Evolutionary conservation across 2,113 vertebrate species (phyloP).

Genomic region (Ailuropoda melanoleuca): DNA sequence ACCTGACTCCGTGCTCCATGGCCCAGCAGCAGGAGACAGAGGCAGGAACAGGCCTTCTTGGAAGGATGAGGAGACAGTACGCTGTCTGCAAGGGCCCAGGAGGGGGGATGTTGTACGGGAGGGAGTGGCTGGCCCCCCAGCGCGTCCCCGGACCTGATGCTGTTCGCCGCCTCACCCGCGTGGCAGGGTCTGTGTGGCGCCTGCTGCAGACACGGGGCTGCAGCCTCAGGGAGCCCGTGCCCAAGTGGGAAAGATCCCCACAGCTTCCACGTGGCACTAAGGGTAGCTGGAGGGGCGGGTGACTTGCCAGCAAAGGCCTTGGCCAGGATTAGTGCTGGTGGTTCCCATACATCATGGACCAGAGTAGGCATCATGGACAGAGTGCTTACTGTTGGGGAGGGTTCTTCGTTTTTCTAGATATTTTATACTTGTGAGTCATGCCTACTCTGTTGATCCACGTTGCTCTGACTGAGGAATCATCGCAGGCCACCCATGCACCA

Average conservation of each 20-base stretch:
- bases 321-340: too few species aligned
- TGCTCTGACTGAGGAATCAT: neutral
- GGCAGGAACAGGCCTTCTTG: neutral
- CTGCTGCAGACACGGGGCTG: too few species aligned
- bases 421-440: fast-evolving
- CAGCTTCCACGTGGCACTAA: neutral
- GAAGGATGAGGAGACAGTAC: fast-evolving
- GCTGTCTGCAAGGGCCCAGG: neutral
- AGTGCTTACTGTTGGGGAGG: fast-evolving
- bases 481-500: fast-evolving
- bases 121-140: neutral
- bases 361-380: fast-evolving
- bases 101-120: neutral
- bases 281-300: neutral
- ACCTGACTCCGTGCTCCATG: too few species aligned
- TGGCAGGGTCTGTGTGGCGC: neutral
- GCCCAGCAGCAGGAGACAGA: neutral
- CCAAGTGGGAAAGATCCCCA: neutral
- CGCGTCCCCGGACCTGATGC: neutral
- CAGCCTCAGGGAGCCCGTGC: neutral
- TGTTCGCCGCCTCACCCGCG: neutral
- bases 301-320: fast-evolving
- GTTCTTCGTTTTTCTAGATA: fast-evolving
- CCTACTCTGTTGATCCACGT: fast-evolving
- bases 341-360: fast-evolving